These are phyloP conservation scores for Syrista parreyssii DNA, from an alignment of 2,888 invertebrate genomes.

Conservation along the genomic window DNA sequence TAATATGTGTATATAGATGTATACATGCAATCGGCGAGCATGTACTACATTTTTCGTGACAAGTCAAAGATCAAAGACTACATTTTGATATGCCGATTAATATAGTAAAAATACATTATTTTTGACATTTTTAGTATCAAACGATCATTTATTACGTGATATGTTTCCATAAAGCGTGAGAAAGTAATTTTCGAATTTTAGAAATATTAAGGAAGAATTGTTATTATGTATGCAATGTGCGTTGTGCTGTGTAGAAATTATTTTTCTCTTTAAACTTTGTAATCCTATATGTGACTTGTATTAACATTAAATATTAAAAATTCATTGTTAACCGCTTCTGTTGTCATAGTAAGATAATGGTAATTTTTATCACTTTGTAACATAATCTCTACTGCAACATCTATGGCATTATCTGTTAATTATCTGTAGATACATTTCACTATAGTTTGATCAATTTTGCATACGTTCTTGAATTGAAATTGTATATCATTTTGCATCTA, in stretches of 20 bases:
- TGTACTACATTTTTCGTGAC: neutral
- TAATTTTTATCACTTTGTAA: neutral
- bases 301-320: neutral
- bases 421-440: neutral
- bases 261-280: neutral
- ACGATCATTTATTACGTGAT: neutral
- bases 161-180: neutral
- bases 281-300: neutral
- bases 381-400: neutral
- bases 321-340: neutral
- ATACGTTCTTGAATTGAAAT: neutral
- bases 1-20: neutral
- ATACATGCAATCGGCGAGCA: neutral
- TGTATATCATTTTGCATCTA: neutral
- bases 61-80: neutral
- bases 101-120: too few species aligned
- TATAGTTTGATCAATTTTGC: neutral
- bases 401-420: neutral
- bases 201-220: neutral
- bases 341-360: neutral
- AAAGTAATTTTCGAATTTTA: neutral
- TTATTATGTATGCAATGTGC: neutral
- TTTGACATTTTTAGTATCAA: neutral
- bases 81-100: too few species aligned
- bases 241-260: neutral